These are phyloP conservation scores for Agriopis aurantiaria DNA, from an alignment of 2,888 invertebrate genomes.

Conservation along the genomic window DNA sequence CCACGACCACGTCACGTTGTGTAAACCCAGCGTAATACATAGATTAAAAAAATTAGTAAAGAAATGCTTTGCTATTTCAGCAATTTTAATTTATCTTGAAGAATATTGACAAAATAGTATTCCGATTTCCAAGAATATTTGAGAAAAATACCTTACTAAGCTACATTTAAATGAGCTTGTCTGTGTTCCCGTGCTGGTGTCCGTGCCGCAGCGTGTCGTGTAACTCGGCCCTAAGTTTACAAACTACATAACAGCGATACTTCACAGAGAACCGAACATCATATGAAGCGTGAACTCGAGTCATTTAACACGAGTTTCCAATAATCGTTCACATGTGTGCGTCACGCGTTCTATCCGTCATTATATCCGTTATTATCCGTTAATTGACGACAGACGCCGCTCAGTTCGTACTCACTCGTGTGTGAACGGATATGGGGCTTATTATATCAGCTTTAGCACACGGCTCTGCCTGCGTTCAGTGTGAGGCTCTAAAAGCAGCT, in stretches of 20 bases:
- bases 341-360: conserved; percentile 13
- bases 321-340: conserved; percentile 9
- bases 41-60: too few relatives aligned
- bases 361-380: conserved; percentile 16
- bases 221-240: too few relatives aligned
- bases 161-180: too few relatives aligned
- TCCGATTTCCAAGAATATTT: too few relatives aligned
- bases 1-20: too few relatives aligned
- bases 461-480: background rate
- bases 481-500: background rate
- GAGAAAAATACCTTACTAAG: too few relatives aligned
- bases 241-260: background rate
- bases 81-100: too few relatives aligned
- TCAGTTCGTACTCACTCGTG: conserved; percentile 11
- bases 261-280: conserved; percentile 17
- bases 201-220: too few relatives aligned
- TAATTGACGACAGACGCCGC: conserved; percentile 23
- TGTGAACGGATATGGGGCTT: conserved; percentile 10
- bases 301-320: conserved; percentile 13
- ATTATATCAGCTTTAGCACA: background rate
- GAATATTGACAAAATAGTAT: too few relatives aligned
- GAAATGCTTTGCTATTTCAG: too few relatives aligned
- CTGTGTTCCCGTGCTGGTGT: too few relatives aligned
- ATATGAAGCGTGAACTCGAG: conserved; percentile 12
- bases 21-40: too few relatives aligned